Conservation (phyloP, 2,113 vertebrate genomes). For the Perca schrenkii region DNA sequence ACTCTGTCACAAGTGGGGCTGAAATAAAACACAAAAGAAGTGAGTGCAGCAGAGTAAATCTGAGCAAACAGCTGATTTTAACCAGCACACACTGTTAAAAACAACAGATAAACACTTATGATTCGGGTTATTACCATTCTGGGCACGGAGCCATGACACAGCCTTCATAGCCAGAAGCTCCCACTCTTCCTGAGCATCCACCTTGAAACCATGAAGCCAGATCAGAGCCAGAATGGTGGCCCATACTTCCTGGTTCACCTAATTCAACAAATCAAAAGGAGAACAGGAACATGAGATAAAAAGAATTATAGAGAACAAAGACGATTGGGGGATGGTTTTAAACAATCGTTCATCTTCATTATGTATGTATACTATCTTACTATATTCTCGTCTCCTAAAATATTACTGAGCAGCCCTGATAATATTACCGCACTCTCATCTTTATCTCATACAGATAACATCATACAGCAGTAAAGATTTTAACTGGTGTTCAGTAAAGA, state of each 20-base stretch:
- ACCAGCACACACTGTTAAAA: neutral
- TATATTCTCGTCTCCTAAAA: too few relatives aligned
- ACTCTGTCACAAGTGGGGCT: constrained; percentile 61
- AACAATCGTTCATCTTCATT: too few relatives aligned
- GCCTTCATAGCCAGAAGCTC: constrained; percentile 85
- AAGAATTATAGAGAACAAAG: neutral
- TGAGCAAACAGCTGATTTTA: neutral
- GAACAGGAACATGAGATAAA: neutral
- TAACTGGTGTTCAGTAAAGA: too few relatives aligned
- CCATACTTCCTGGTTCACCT: constrained; percentile 83
- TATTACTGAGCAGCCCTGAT: too few relatives aligned
- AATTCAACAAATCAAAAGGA: neutral
- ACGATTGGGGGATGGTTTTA: too few relatives aligned
- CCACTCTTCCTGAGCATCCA: constrained; percentile 80
- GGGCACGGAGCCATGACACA: constrained; percentile 79
- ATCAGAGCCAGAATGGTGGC: constrained; percentile 87
- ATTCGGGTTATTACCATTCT: constrained; percentile 69
- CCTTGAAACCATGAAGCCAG: constrained; percentile 85
- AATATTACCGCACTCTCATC: too few relatives aligned
- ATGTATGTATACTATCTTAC: too few relatives aligned
- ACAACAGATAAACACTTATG: neutral
- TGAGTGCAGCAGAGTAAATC: neutral
- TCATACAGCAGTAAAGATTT: too few relatives aligned
- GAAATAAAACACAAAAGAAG: neutral
- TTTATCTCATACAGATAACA: too few relatives aligned